phyloP scores from a whole-genome alignment of 2,113 vertebrate genomes.

The Acrocephalus kingi region DNA sequence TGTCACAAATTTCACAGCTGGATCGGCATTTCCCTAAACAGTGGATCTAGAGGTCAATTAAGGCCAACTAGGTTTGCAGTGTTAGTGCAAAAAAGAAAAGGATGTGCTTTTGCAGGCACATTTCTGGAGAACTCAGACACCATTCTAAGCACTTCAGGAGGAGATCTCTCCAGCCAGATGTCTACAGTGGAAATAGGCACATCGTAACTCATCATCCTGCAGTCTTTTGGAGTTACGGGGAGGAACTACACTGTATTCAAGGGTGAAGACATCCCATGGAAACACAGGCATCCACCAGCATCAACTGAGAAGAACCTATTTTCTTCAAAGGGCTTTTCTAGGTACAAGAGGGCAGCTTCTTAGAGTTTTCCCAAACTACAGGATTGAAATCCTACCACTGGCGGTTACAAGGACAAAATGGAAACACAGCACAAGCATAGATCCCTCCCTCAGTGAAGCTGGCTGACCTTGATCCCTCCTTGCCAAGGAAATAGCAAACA shows the following conservation, averaged over 20 bases:
- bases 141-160: background rate
- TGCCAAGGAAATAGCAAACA: background rate
- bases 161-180: background rate
- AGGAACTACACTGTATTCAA: background rate
- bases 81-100: background rate
- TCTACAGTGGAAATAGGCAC: background rate
- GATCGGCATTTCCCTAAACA: background rate
- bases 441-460: background rate
- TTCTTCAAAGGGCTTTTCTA: background rate
- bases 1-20: constrained; percentile 37
- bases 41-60: background rate
- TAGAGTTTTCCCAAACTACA: background rate
- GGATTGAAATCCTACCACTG: background rate
- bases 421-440: background rate
- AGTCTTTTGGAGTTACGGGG: background rate
- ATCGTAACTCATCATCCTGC: background rate
- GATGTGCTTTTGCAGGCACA: background rate
- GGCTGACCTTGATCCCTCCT: background rate
- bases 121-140: background rate
- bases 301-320: background rate
- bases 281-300: background rate
- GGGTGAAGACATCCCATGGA: background rate
- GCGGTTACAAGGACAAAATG: background rate
- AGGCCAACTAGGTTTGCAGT: background rate
- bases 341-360: background rate